Percentiles rank a stretch among this genome's conserved stretches.
Evolutionary conservation across 2,113 vertebrate species (phyloP).

Genomic region (Poeciliopsis prolifica): DNA sequence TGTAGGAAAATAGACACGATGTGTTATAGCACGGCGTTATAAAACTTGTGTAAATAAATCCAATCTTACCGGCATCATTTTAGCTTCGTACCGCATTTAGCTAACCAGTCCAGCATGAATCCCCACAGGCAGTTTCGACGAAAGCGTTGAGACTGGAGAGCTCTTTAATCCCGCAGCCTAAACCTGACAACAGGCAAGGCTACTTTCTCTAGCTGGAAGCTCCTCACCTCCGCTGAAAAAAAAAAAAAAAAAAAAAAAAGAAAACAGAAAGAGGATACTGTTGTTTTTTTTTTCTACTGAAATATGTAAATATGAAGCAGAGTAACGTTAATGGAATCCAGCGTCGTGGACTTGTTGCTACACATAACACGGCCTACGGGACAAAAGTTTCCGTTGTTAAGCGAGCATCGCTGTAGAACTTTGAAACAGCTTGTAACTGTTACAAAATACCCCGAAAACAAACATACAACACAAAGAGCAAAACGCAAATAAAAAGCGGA

Average conservation of each 20-base stretch:
- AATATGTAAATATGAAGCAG: background rate
- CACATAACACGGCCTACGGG: constrained; percentile 64
- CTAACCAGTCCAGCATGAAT: constrained; percentile 61
- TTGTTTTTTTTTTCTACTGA: background rate
- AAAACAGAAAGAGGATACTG: background rate
- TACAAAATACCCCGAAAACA: background rate
- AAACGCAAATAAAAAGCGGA: no score
- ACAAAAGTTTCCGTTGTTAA: constrained; percentile 71
- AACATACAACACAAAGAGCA: fast-evolving
- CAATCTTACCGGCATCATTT: constrained; percentile 95
- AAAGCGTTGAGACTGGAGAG: constrained; percentile 56
- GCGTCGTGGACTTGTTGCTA: constrained; percentile 74
- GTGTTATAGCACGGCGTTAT: background rate
- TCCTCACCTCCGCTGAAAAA: constrained; percentile 45
- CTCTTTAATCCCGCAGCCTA: constrained; percentile 60
- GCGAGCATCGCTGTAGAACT: constrained; percentile 58
- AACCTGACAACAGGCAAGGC: constrained; percentile 47
- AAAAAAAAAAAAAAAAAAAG: background rate
- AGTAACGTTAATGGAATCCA: background rate
- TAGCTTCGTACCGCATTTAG: constrained; percentile 91
- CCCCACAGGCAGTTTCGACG: constrained; percentile 66
- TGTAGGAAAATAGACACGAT: background rate
- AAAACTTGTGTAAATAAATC: constrained; percentile 30
- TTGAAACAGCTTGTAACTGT: constrained; percentile 23
- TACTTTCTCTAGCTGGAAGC: constrained; percentile 52